Percentiles rank a stretch among this genome's conserved stretches.
These are phyloP conservation scores for Octodon degus DNA, from an alignment of 2,113 vertebrate species.

Conservation along the genomic window DNA sequence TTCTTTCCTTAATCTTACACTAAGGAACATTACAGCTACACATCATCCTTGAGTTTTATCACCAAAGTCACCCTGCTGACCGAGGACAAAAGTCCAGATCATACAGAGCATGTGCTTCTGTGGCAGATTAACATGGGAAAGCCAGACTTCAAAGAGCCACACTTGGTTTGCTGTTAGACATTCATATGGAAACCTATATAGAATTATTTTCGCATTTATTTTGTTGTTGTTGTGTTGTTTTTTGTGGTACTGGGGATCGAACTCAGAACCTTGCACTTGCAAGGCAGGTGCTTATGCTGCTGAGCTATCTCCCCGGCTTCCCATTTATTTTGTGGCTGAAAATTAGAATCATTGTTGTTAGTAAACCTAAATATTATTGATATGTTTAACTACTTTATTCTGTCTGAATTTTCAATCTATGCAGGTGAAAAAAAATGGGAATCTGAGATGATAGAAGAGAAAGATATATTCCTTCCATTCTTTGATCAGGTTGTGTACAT, in stretches of 20 bases:
- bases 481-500: not conserved
- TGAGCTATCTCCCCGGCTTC: not conserved
- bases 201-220: not conserved
- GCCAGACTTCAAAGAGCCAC: not conserved
- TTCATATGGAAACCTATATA: not conserved
- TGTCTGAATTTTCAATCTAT: slow-evolving; percentile 36
- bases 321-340: not conserved
- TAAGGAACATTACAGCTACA: not conserved
- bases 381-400: not conserved
- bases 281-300: too few relatives aligned
- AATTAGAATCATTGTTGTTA: not conserved
- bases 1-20: slow-evolving; percentile 20
- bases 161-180: slow-evolving; percentile 14
- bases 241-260: too few relatives aligned
- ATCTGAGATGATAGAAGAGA: not conserved
- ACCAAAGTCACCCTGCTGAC: not conserved
- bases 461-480: not conserved
- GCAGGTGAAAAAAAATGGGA: not conserved
- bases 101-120: not conserved
- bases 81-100: not conserved
- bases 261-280: too few relatives aligned
- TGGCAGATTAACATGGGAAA: not conserved
- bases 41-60: slow-evolving; percentile 2
- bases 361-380: not conserved
- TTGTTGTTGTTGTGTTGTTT: too few relatives aligned